These are phyloP conservation scores for Lamprologus ornatipinnis DNA, from an alignment of 2,113 vertebrate species.

Conservation along the genomic window DNA sequence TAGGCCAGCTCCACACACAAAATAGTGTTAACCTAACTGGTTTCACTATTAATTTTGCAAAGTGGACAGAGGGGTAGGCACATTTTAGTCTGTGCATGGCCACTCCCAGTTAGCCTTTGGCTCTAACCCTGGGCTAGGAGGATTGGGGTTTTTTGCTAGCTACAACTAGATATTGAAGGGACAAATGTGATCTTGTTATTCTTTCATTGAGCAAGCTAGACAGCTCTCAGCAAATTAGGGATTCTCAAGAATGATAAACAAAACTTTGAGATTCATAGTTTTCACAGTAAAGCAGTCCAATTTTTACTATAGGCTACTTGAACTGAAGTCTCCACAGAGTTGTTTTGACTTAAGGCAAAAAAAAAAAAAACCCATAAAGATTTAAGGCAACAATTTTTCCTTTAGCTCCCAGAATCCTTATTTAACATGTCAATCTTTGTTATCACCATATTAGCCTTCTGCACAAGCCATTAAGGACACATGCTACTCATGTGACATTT, in stretches of 20 bases:
- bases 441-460: not conserved
- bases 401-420: not conserved
- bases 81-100: too few relatives aligned
- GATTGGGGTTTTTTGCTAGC: not conserved
- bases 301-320: not conserved
- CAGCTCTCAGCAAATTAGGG: not conserved
- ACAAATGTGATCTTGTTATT: not conserved
- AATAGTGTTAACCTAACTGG: not conserved
- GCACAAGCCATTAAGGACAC: not conserved
- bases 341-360: not conserved
- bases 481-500: not conserved
- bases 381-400: not conserved
- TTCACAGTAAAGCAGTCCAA: not conserved
- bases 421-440: not conserved
- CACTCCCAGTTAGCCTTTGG: not conserved
- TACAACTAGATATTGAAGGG: not conserved
- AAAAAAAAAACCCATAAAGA: not conserved
- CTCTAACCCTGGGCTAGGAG: not conserved
- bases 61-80: not conserved
- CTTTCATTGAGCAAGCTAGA: not conserved
- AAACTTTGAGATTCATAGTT: not conserved
- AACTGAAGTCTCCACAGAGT: not conserved
- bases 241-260: not conserved
- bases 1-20: not conserved
- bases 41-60: not conserved